phyloP scores from a whole-genome alignment of 2,888 invertebrate genomes.

The Lydus trimaculatus region DNA sequence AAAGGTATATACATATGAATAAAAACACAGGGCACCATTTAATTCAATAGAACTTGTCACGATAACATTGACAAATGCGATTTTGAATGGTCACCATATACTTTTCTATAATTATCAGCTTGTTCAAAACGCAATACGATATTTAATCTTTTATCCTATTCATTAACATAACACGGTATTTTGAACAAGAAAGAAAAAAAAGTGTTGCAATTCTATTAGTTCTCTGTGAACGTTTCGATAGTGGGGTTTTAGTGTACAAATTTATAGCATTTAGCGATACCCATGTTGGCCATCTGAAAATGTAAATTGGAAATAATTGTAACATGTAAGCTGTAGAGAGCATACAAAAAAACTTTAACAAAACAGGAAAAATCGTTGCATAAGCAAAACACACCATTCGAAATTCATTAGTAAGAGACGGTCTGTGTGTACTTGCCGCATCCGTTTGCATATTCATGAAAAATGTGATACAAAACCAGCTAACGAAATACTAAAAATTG shows the following conservation, averaged over 20 bases:
- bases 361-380: neutral
- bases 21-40: conserved; percentile 42
- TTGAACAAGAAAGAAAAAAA: neutral
- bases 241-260: neutral
- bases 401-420: conserved; percentile 12
- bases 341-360: neutral
- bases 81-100: conserved; percentile 45
- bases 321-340: conserved; percentile 3
- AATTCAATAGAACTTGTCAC: conserved; percentile 56
- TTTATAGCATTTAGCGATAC: neutral
- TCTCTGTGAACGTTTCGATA: neutral
- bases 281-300: neutral
- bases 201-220: neutral
- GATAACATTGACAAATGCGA: conserved; percentile 55
- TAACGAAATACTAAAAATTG: neutral
- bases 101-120: conserved; percentile 34
- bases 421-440: no score
- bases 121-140: conserved; percentile 28
- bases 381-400: conserved; percentile 1
- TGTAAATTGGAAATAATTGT: conserved; percentile 12
- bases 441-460: conserved; percentile 23
- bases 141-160: conserved; percentile 19
- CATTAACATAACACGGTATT: neutral
- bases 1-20: conserved; percentile 40
- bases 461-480: conserved; percentile 11